Evolutionary conservation across 2,113 vertebrate genomes (phyloP).

Genomic region (Petroica traversi): DNA sequence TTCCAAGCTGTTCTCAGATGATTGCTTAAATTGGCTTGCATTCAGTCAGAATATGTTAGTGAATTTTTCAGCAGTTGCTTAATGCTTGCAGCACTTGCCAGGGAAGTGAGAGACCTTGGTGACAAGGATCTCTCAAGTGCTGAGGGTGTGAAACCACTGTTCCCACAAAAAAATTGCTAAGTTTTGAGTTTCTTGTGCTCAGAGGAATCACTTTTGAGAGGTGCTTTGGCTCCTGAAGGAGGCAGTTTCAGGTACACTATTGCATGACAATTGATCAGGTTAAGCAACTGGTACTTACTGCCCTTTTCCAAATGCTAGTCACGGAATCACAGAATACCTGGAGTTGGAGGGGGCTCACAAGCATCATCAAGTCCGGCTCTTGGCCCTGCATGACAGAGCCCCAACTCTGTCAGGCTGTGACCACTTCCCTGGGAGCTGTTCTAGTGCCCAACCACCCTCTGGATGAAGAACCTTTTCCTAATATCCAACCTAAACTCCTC

Average conservation of each 20-base stretch:
- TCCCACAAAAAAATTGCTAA: background rate
- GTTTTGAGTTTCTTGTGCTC: background rate
- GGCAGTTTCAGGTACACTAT: background rate
- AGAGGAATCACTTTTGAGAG: background rate
- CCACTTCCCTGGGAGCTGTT: background rate
- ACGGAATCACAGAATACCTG: background rate
- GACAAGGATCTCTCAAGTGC: background rate
- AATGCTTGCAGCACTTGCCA: background rate
- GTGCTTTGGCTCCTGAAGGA: background rate
- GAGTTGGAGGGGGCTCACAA: background rate
- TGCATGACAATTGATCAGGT: background rate
- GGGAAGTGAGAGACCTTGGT: background rate
- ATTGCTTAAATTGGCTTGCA: background rate
- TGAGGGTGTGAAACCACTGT: background rate
- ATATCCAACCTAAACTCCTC: background rate
- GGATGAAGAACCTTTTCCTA: background rate
- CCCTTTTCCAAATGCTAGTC: background rate
- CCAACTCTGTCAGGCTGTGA: background rate
- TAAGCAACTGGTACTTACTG: background rate
- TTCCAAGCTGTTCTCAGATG: background rate
- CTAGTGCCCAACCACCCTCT: background rate
- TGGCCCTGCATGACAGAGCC: background rate
- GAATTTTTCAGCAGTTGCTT: background rate
- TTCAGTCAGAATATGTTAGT: background rate
- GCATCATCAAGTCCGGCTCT: accelerated